phyloP scores from a whole-genome alignment of 35 echinoderm and acorn worm genomes.

The Amphiura filiformis region DNA sequence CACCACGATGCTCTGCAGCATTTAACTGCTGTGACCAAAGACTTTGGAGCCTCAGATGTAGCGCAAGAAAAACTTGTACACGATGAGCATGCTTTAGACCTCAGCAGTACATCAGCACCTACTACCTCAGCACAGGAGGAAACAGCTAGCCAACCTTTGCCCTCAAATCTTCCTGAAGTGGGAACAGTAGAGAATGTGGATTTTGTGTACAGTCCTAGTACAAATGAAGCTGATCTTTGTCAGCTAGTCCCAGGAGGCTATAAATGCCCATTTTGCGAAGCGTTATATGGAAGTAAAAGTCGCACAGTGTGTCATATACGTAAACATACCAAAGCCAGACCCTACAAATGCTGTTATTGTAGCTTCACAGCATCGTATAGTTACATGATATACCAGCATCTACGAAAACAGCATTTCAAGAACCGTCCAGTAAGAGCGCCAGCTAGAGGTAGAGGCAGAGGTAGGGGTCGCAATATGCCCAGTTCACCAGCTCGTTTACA shows the following conservation, averaged over 20 bases:
- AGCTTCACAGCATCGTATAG: background rate
- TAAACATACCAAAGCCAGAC: background rate
- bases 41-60: background rate
- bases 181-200: background rate
- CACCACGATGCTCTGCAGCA: background rate
- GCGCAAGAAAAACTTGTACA: background rate
- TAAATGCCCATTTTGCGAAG: background rate
- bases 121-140: too few relatives aligned
- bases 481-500: background rate
- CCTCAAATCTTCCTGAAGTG: too few relatives aligned
- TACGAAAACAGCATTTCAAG: background rate
- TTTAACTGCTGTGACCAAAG: background rate
- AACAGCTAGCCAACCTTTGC: too few relatives aligned
- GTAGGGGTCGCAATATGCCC: background rate
- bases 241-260: background rate
- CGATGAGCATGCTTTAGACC: background rate
- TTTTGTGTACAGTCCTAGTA: background rate
- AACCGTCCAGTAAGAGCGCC: background rate
- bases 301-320: background rate
- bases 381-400: background rate
- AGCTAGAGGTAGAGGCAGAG: background rate
- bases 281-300: background rate
- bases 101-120: background rate
- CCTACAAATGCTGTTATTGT: background rate
- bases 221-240: background rate